phyloP scores from a whole-genome alignment of 2,888 invertebrate genomes.

The Apamea anceps region DNA sequence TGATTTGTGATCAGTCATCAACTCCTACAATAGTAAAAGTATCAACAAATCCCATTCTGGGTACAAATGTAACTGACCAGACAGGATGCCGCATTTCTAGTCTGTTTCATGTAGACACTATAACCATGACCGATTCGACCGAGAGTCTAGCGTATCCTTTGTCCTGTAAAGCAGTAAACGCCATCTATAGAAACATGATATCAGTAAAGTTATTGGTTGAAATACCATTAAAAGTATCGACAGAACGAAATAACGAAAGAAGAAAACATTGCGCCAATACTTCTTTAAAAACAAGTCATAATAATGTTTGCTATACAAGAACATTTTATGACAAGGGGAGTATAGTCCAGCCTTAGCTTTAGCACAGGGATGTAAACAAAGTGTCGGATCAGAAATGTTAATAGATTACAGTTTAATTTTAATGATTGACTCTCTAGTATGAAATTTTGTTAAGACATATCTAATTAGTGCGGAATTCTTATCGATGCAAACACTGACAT shows the following conservation, averaged over 20 bases:
- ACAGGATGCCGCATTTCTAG: constrained; percentile 5
- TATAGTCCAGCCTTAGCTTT: neutral
- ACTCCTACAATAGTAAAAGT: neutral
- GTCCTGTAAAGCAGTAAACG: constrained; percentile 36
- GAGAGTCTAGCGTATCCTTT: constrained; percentile 23
- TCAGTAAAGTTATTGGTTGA: constrained; percentile 13
- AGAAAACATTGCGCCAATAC: neutral
- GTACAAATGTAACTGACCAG: constrained; percentile 6
- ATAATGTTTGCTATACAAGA: constrained; percentile 8
- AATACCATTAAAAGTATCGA: constrained; percentile 24
- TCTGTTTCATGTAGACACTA: neutral
- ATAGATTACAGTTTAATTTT: constrained; percentile 25
- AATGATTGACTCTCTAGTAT: constrained; percentile 29
- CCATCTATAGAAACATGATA: constrained; percentile 30
- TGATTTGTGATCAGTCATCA: neutral
- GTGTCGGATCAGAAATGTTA: constrained; percentile 13
- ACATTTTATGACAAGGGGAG: constrained; percentile 2
- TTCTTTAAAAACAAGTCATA: neutral
- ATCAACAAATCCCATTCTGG: constrained; percentile 2
- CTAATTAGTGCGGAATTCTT: constrained; percentile 30
- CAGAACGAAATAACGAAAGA: neutral
- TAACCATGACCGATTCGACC: constrained; percentile 1
- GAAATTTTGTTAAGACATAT: constrained; percentile 9
- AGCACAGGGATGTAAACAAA: constrained; percentile 15
- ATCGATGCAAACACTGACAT: constrained; percentile 33